These are phyloP conservation scores for Orgyia antiqua DNA, from an alignment of 2,888 invertebrate species.

Conservation along the genomic window DNA sequence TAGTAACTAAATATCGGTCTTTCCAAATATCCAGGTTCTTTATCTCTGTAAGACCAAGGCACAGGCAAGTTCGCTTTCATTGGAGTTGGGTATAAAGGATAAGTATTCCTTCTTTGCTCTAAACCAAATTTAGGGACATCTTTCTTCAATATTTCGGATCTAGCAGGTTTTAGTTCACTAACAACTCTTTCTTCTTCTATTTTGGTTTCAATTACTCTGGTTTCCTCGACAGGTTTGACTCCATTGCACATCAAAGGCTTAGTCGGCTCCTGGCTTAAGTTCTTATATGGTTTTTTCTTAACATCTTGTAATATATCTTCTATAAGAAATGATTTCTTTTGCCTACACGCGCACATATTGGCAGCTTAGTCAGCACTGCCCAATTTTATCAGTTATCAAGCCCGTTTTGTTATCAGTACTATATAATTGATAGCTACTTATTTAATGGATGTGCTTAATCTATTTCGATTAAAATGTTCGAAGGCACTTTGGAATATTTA, in stretches of 20 bases:
- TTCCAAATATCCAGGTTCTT: constrained; percentile 38
- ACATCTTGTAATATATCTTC: constrained; percentile 60
- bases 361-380: constrained; percentile 51
- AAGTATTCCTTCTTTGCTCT: constrained; percentile 55
- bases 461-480: constrained; percentile 38
- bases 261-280: constrained; percentile 44
- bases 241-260: constrained; percentile 39
- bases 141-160: constrained; percentile 1
- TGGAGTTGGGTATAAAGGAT: constrained; percentile 57
- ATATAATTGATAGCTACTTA: constrained; percentile 72
- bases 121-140: constrained; percentile 29
- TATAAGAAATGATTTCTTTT: constrained; percentile 63
- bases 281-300: constrained; percentile 45
- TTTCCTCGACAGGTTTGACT: constrained; percentile 2
- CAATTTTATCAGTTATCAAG: constrained; percentile 49
- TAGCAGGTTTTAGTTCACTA: not conserved
- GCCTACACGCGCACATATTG: constrained; percentile 68
- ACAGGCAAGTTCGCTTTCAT: constrained; percentile 42
- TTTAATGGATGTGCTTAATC: constrained; percentile 68
- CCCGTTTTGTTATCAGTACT: constrained; percentile 45
- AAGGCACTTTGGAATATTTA: constrained; percentile 29
- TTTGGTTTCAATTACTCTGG: not conserved
- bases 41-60: constrained; percentile 48
- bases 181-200: not conserved
- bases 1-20: constrained; percentile 46